Conservation (phyloP, 2,888 invertebrate species). For the Anarsia innoxiella region DNA sequence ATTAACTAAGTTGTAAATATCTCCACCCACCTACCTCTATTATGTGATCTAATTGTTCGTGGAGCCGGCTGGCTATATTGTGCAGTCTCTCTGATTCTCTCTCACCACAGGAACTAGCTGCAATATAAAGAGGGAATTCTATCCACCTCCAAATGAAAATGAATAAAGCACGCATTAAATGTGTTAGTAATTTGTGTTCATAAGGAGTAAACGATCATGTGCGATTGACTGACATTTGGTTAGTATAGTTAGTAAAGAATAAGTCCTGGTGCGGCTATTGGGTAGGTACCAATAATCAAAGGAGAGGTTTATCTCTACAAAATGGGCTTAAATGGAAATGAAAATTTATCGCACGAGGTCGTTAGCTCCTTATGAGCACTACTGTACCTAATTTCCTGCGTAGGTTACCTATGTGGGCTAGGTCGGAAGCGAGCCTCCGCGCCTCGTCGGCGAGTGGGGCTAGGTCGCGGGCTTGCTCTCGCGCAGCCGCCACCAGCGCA, state of each 20-base stretch:
- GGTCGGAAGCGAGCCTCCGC: constrained; percentile 61
- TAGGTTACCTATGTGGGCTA: constrained; percentile 68
- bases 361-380: constrained; percentile 28
- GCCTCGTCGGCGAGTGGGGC: constrained; percentile 64
- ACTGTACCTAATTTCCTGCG: constrained; percentile 55
- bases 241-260: too few relatives aligned
- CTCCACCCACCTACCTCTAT: constrained; percentile 96
- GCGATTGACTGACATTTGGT: too few relatives aligned
- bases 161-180: constrained; percentile 2
- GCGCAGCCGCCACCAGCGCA: constrained; percentile 80
- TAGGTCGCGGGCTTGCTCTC: constrained; percentile 64
- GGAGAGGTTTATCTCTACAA: too few relatives aligned
- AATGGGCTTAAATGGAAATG: too few relatives aligned
- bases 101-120: constrained; percentile 77
- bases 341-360: not conserved
- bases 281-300: too few relatives aligned
- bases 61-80: constrained; percentile 94
- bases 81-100: constrained; percentile 89
- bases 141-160: constrained; percentile 5
- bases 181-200: constrained; percentile 12
- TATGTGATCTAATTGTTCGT: constrained; percentile 98
- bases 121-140: constrained; percentile 18
- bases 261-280: too few relatives aligned
- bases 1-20: too few relatives aligned
- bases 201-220: constrained; percentile 29